Percentiles rank a stretch among this genome's conserved stretches.
phyloP scores from a whole-genome alignment of 2,888 invertebrate species.

The Acheta domesticus region DNA sequence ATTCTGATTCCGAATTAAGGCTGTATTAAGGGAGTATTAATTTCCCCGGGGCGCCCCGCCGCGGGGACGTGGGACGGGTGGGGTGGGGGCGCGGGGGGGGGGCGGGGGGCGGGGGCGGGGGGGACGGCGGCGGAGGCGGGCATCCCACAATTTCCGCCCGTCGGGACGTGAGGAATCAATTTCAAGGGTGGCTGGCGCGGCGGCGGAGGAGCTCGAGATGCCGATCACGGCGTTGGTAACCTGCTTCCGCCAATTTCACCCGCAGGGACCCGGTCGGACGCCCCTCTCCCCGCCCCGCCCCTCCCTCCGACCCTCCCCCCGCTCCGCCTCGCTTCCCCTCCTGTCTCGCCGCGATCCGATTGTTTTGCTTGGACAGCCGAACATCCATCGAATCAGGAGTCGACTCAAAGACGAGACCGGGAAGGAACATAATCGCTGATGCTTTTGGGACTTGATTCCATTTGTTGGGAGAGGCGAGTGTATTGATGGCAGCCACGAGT shows the following conservation, averaged over 20 bases:
- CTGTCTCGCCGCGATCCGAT: not conserved
- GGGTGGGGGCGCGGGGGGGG: not conserved
- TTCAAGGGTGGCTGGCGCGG: constrained; percentile 18
- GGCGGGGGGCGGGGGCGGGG: not conserved
- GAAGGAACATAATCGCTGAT: no score
- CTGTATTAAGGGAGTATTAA: constrained; percentile 18
- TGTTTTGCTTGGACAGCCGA: not conserved
- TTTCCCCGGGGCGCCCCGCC: not conserved
- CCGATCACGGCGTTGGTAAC: not conserved
- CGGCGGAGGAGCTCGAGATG: not conserved
- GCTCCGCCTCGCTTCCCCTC: not conserved
- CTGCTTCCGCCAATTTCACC: constrained; percentile 2
- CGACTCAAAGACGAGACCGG: not conserved
- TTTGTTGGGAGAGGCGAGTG: no score
- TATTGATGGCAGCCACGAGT: no score
- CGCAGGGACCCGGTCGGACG: not conserved
- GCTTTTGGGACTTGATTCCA: no score
- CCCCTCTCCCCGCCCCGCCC: not conserved
- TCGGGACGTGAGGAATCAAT: not conserved
- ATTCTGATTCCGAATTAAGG: constrained; percentile 18
- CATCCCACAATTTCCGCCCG: not conserved
- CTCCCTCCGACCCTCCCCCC: not conserved
- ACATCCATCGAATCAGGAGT: not conserved
- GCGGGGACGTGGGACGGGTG: not conserved
- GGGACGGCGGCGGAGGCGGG: not conserved